A percentile compares a stretch with the other conserved stretches of the same genome.
Evolutionary conservation across 2,888 invertebrate species (phyloP).

Genomic region (Rhaphigaster nebulosa): DNA sequence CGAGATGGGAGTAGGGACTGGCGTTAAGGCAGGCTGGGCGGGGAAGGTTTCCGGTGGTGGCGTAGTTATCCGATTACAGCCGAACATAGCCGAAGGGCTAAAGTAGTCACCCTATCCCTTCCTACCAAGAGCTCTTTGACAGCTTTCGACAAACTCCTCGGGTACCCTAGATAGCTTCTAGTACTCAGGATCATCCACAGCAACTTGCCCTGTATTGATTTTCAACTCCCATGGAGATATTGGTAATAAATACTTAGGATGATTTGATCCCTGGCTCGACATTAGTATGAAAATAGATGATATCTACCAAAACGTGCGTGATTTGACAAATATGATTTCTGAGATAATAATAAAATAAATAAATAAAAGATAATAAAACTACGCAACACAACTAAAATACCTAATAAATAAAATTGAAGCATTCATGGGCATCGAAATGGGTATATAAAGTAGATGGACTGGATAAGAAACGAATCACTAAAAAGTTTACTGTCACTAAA

Average conservation of each 20-base stretch:
- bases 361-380: too few relatives aligned
- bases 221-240: not conserved
- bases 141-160: conserved; percentile 5
- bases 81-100: not conserved
- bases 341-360: not conserved
- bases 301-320: too few relatives aligned
- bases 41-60: conserved; percentile 31
- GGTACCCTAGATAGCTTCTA: conserved; percentile 5
- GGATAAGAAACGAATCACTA: too few relatives aligned
- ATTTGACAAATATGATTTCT: too few relatives aligned
- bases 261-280: not conserved
- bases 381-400: too few relatives aligned
- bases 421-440: too few relatives aligned
- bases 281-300: too few relatives aligned
- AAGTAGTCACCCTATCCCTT: conserved; percentile 22
- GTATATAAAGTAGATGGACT: too few relatives aligned
- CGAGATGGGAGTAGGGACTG: conserved; percentile 17
- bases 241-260: not conserved
- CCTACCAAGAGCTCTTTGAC: conserved; percentile 12
- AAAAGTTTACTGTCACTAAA: too few relatives aligned
- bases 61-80: not conserved
- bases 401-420: too few relatives aligned
- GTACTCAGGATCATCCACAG: not conserved
- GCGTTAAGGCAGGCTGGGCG: conserved; percentile 19
- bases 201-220: not conserved